phyloP scores from a whole-genome alignment of 1,140 invertebrate genomes.

The Drosophila teissieri region DNA sequence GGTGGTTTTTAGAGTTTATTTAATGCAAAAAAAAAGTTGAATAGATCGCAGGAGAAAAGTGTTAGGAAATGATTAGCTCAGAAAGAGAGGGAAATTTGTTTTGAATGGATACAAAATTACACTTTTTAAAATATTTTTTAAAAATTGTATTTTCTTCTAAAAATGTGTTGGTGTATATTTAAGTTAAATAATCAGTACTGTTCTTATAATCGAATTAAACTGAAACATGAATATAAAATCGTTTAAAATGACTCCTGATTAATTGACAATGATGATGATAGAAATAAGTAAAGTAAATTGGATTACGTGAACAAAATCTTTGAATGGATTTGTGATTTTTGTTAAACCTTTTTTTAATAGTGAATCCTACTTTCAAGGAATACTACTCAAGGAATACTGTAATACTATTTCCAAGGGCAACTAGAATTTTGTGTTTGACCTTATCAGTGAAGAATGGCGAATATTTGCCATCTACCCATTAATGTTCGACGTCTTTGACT shows the following conservation, averaged over 20 bases:
- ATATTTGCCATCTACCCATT: slow-evolving; percentile 14
- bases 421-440: background rate
- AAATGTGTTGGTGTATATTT: no score
- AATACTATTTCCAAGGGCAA: background rate
- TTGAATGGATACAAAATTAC: background rate
- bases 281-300: no score
- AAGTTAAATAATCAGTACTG: background rate
- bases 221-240: no score
- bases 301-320: no score
- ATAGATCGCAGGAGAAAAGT: background rate
- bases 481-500: slow-evolving; percentile 21
- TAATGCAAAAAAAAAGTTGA: background rate
- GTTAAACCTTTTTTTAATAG: no score
- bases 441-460: slow-evolving; percentile 10
- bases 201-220: background rate
- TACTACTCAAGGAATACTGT: no score
- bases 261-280: no score
- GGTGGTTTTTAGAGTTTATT: background rate
- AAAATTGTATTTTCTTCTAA: no score
- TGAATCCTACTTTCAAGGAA: no score
- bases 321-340: no score
- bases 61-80: background rate
- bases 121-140: no score
- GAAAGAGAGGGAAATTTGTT: background rate
- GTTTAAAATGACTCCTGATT: no score